A percentile compares a stretch with the other conserved stretches of the same genome.
These are phyloP conservation scores for Saimiri boliviensis DNA, from an alignment of 2,113 vertebrate species.

Conservation along the genomic window DNA sequence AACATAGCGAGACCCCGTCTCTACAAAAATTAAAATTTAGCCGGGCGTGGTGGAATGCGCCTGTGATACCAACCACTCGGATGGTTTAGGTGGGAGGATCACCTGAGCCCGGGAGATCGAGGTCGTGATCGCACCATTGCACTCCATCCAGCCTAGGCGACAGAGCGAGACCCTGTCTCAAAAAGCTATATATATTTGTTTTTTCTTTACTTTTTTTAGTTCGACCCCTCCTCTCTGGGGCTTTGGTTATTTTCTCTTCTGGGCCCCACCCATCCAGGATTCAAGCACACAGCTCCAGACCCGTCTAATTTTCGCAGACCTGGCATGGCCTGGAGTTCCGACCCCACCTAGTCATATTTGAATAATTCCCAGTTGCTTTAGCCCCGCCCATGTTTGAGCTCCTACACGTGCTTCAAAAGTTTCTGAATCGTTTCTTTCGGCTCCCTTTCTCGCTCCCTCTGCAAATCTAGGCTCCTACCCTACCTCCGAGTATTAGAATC, in stretches of 20 bases:
- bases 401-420: neutral
- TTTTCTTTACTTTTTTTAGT: neutral
- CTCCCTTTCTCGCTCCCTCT: neutral
- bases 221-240: neutral
- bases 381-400: neutral
- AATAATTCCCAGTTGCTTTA: neutral
- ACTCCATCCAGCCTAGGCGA: too few relatives aligned
- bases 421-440: neutral
- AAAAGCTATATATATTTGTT: too few relatives aligned
- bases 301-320: neutral
- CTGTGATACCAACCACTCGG: too few relatives aligned
- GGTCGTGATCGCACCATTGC: too few relatives aligned
- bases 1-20: too few relatives aligned
- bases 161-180: too few relatives aligned
- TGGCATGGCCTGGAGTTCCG: neutral
- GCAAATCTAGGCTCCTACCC: neutral
- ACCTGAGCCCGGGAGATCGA: too few relatives aligned
- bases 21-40: too few relatives aligned
- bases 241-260: neutral
- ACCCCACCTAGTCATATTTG: neutral
- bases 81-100: too few relatives aligned
- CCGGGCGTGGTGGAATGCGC: too few relatives aligned
- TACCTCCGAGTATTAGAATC: neutral
- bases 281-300: neutral
- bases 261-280: neutral